Evolutionary conservation across 1,140 invertebrate genomes (phyloP).

Genomic region (Drosophila tropicalis): DNA sequence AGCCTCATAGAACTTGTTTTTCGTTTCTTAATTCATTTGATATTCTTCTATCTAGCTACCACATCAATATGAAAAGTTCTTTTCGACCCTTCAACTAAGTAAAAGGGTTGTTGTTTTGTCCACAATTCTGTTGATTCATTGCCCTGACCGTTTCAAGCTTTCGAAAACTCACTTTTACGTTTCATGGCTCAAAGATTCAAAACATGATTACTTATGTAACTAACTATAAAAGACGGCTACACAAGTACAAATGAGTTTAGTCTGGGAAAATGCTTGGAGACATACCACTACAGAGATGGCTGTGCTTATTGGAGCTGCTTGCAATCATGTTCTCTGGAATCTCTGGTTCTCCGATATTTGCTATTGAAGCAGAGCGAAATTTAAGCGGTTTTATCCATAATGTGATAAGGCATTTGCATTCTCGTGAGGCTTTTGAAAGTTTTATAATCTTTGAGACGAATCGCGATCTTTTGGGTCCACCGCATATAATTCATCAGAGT

Average conservation of each 20-base stretch:
- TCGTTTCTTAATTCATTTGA: neutral
- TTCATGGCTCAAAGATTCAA: neutral
- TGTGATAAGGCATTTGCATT: conserved; percentile 1
- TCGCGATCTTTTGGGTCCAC: neutral
- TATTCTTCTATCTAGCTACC: neutral
- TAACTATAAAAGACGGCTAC: neutral
- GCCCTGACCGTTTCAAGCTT: neutral
- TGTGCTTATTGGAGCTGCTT: neutral
- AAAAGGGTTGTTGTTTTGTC: neutral
- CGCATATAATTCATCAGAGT: conserved; percentile 16
- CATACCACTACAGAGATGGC: neutral
- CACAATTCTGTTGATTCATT: neutral
- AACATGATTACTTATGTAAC: neutral
- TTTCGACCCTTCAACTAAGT: too few relatives aligned
- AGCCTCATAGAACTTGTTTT: neutral
- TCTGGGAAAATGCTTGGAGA: neutral
- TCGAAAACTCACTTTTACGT: too few relatives aligned
- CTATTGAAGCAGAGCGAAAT: neutral
- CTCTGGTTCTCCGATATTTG: neutral
- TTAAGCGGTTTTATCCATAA: neutral
- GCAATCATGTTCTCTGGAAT: neutral
- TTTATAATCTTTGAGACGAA: conserved; percentile 12
- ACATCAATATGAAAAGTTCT: neutral
- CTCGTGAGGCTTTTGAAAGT: conserved; percentile 7
- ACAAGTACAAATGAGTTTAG: neutral